Conservation (phyloP, 2,888 invertebrate genomes). For the Brachypterus glaber region DNA sequence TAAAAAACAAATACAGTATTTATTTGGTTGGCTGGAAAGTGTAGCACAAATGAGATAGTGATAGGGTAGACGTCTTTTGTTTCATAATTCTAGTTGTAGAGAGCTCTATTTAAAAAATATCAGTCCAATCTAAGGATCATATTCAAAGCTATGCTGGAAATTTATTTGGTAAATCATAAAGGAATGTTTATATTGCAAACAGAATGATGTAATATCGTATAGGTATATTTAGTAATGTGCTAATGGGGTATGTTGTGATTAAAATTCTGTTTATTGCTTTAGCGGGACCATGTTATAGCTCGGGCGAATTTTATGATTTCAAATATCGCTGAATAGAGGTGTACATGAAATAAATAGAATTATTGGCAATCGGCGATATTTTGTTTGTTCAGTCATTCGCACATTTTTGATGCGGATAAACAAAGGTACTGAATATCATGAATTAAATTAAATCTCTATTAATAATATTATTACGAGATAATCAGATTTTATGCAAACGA, state of each 20-base stretch:
- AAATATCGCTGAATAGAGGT: slow-evolving; percentile 32
- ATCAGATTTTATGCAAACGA: too few species aligned
- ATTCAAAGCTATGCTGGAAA: slow-evolving; percentile 30
- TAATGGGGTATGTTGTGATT: slow-evolving; percentile 42
- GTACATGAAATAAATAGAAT: slow-evolving; percentile 38
- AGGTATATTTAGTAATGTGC: slow-evolving; percentile 41
- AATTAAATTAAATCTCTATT: slow-evolving; percentile 23
- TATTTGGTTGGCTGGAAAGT: too few species aligned
- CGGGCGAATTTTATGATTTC: slow-evolving; percentile 36
- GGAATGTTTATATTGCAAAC: slow-evolving; percentile 39
- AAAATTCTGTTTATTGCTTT: slow-evolving; percentile 41
- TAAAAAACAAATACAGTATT: too few species aligned
- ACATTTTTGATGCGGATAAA: slow-evolving; percentile 37
- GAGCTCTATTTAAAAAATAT: too few species aligned
- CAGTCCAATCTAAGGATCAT: slow-evolving; percentile 15
- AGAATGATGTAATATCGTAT: slow-evolving; percentile 37
- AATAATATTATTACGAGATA: too few species aligned
- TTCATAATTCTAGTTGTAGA: too few species aligned
- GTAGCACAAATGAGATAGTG: too few species aligned
- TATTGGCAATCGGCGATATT: slow-evolving; percentile 40
- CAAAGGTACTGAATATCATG: slow-evolving; percentile 33
- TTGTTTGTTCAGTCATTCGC: slow-evolving; percentile 39
- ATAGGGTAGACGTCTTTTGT: too few species aligned
- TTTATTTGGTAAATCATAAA: slow-evolving; percentile 39
- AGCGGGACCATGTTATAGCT: slow-evolving; percentile 31